Percentiles rank a stretch among this genome's conserved stretches.
Evolutionary conservation across 2,888 invertebrate genomes (phyloP).

Genomic region (Cheilosia impressa): DNA sequence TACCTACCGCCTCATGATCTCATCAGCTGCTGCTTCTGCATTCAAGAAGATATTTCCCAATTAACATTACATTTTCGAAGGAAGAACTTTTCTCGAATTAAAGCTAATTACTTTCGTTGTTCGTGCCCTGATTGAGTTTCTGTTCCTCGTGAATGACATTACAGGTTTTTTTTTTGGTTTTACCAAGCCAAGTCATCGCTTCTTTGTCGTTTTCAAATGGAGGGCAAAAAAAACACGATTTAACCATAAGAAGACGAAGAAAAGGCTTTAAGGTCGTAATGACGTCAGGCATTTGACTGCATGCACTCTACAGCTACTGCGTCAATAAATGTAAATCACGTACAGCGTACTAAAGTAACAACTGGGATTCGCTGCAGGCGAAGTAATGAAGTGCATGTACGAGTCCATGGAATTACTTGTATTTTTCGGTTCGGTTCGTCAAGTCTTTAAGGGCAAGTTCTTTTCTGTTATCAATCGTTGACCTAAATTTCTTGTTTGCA

Average conservation of each 20-base stretch:
- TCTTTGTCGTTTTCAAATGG: conserved; percentile 5
- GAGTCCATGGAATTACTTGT: not conserved
- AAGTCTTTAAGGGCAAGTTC: not conserved
- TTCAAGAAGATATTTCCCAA: conserved; percentile 36
- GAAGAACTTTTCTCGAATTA: conserved; percentile 35
- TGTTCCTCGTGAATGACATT: conserved; percentile 29
- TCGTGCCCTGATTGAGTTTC: conserved; percentile 59
- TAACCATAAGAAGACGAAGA: not conserved
- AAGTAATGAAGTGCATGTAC: not conserved
- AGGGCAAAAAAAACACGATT: not conserved
- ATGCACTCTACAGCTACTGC: conserved; percentile 19
- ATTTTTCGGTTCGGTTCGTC: not conserved
- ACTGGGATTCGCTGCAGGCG: not conserved
- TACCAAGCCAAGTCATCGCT: conserved; percentile 15
- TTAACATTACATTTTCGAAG: conserved; percentile 56
- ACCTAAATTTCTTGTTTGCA: conserved; percentile 34
- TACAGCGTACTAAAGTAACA: conserved; percentile 1
- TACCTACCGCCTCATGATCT: not conserved
- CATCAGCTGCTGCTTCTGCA: not conserved
- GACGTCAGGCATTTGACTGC: conserved; percentile 31
- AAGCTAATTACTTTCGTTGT: conserved; percentile 58
- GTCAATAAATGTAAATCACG: conserved; percentile 42
- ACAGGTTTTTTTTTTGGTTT: not conserved
- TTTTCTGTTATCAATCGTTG: conserved; percentile 27
- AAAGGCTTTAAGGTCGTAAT: conserved; percentile 7